Evolutionary conservation across 1,140 invertebrate species (phyloP).

Genomic region (Drosophila kikkawai): DNA sequence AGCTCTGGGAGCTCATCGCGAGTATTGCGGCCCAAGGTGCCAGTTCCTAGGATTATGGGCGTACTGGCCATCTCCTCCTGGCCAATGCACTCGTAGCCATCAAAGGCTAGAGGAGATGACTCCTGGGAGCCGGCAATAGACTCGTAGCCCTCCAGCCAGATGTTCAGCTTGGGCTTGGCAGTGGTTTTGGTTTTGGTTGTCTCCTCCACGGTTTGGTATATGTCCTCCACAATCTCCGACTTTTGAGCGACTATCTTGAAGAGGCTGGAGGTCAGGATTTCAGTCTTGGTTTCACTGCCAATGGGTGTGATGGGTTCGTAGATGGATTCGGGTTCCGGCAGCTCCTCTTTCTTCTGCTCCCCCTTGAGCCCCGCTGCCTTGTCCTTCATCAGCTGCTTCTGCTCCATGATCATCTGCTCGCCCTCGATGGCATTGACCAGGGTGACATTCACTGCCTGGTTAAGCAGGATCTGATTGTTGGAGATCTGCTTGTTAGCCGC

Average conservation of each 20-base stretch:
- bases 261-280: slow-evolving; percentile 60
- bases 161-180: slow-evolving; percentile 25
- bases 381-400: slow-evolving; percentile 58
- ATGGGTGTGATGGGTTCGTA: slow-evolving; percentile 75
- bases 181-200: slow-evolving; percentile 23
- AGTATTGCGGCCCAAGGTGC: slow-evolving; percentile 70
- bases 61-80: slow-evolving; percentile 24
- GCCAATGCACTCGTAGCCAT: slow-evolving; percentile 78
- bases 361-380: neutral
- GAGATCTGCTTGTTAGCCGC: slow-evolving; percentile 69
- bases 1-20: slow-evolving; percentile 74
- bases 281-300: slow-evolving; percentile 59
- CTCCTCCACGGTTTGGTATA: slow-evolving; percentile 78
- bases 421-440: slow-evolving; percentile 77
- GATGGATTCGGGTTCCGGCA: slow-evolving; percentile 49
- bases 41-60: slow-evolving; percentile 20
- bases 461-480: slow-evolving; percentile 70
- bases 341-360: neutral
- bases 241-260: slow-evolving; percentile 50
- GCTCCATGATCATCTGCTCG: slow-evolving; percentile 76
- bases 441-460: slow-evolving; percentile 74
- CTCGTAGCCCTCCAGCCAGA: slow-evolving; percentile 77
- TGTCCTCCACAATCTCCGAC: slow-evolving; percentile 54
- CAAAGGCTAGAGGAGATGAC: slow-evolving; percentile 14
- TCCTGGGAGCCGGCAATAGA: slow-evolving; percentile 73